Evolutionary conservation across 2,113 vertebrate genomes (phyloP).

Genomic region (Chloebia gouldiae): DNA sequence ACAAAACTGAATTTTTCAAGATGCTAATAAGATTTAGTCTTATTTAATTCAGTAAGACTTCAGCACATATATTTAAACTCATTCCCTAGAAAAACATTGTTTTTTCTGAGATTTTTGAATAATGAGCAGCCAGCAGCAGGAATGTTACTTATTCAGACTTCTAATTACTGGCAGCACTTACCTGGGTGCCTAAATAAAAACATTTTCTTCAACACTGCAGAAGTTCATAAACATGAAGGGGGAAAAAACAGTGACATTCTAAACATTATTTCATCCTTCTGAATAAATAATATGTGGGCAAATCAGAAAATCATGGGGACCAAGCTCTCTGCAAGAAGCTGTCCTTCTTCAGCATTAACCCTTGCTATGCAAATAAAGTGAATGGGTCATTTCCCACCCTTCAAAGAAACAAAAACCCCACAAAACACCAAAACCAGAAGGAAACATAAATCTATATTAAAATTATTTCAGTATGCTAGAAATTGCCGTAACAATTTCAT

Average conservation of each 20-base stretch:
- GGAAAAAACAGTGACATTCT: not conserved
- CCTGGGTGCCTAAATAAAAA: not conserved
- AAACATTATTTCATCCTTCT: not conserved
- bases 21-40: not conserved
- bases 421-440: not conserved
- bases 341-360: not conserved
- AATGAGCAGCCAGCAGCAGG: not conserved
- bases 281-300: not conserved
- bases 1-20: not conserved
- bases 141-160: not conserved
- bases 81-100: not conserved
- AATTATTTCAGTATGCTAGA: not conserved
- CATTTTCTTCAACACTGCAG: not conserved
- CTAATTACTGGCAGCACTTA: not conserved
- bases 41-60: not conserved
- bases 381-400: not conserved
- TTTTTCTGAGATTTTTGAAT: conserved; percentile 13
- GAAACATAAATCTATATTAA: not conserved
- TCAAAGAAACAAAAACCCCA: accelerated
- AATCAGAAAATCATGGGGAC: not conserved
- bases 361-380: not conserved
- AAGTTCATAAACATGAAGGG: not conserved
- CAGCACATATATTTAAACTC: not conserved
- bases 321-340: not conserved
- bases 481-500: not conserved